Evolutionary conservation across 2,113 vertebrate species (phyloP), one percentile per base, ranked within the genome.

Genomic region (Clarias macrocephalus): DNA sequence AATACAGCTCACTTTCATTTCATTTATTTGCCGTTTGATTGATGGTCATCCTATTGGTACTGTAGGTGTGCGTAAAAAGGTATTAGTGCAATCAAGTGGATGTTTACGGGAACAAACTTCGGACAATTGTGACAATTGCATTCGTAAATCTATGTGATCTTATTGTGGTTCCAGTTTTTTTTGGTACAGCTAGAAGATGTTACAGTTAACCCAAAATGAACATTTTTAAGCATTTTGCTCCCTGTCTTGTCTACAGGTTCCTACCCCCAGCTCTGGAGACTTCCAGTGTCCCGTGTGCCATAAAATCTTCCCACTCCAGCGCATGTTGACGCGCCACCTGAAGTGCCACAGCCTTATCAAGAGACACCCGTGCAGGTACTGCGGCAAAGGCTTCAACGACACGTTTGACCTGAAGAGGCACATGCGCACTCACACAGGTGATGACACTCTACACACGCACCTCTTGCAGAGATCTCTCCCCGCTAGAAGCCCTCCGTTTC

Each of bases 341-440:
- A 98, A 98, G 91, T 97, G 97, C 89, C 97, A 98, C 93, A 98
- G 95, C 90, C 84, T 96, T 1, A 92, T 96, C 3, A 96, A 97
- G 88, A 95, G 95, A 85, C 97, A 98, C 19, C 89, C 93, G 0
- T 97, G 97, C 89, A 90, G 88, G 23, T 98, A 90, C 90, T 98
- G 97, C 63, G 94, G 94, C 19, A 98, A 97, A 89, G 97, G 97
- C 82, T 98, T 98, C 91, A 97, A 98, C 0, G 96, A 98, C 21
- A 97, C 96, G 83, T 98, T 97, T 0, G 97, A 98, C 90, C 96
- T 97, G 85, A 98, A 97, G 94, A 95, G 97, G 73, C 97, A 98
- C 84, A 96, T 97, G 96, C 92, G 97, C 87, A 98, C 96, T 21
- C 97, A 98, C 90, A 98, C 96, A 60, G 96, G 97, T 97, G 82